Evolutionary conservation across 2,888 invertebrate species (phyloP).

Genomic region (Protonemura montana): DNA sequence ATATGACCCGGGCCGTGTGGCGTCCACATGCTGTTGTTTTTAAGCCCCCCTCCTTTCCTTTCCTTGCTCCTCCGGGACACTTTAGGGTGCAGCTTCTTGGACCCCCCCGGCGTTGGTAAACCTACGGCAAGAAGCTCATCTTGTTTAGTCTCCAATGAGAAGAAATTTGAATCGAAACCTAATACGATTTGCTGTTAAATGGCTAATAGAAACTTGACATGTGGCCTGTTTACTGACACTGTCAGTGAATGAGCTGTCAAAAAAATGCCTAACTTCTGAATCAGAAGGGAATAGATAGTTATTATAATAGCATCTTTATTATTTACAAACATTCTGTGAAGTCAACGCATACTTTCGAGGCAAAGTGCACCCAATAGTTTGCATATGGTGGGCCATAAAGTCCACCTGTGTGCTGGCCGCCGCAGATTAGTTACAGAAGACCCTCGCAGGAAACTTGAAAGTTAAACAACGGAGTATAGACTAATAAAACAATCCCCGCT

Average conservation of each 20-base stretch:
- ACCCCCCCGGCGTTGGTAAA: slow-evolving; percentile 20
- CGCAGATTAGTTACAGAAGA: neutral
- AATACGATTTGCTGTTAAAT: neutral
- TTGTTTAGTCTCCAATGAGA: neutral
- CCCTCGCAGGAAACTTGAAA: neutral
- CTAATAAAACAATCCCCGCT: neutral
- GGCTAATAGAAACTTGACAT: slow-evolving; percentile 12
- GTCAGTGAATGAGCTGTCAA: slow-evolving; percentile 12
- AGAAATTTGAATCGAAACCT: neutral
- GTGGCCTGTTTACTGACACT: slow-evolving; percentile 7
- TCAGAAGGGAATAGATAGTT: neutral
- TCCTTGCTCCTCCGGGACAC: neutral
- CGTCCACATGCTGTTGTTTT: slow-evolving; percentile 30
- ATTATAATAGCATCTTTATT: too few relatives aligned
- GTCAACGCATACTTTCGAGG: neutral
- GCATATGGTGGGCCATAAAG: neutral
- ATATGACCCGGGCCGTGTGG: slow-evolving; percentile 16
- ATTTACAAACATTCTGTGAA: too few relatives aligned
- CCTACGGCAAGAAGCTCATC: neutral
- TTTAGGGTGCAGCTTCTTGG: neutral
- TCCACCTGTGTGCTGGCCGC: neutral
- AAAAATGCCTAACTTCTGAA: neutral
- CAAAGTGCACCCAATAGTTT: neutral
- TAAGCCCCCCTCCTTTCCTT: slow-evolving; percentile 9
- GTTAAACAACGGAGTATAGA: neutral